Conservation (phyloP, 2,797 vertebrate genomes). For the Ptychobarbus kaznakovi region DNA sequence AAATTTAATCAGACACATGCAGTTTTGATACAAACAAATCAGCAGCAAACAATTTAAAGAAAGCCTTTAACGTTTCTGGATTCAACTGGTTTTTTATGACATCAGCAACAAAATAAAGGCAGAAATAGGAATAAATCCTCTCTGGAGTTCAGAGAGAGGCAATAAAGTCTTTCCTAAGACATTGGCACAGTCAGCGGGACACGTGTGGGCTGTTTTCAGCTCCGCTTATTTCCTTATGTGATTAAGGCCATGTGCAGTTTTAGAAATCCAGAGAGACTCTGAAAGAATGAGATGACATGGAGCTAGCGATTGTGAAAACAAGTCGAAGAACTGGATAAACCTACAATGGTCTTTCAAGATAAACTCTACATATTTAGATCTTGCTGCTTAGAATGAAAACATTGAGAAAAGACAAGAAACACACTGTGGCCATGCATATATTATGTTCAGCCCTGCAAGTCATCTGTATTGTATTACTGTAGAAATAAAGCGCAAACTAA, state of each 20-base stretch:
- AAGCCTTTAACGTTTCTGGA: neutral
- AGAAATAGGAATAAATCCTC: conserved; percentile 53
- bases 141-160: conserved; percentile 52
- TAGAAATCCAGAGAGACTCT: conserved; percentile 44
- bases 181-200: conserved; percentile 50
- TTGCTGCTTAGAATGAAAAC: neutral
- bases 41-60: conserved; percentile 1
- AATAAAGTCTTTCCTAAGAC: conserved; percentile 54
- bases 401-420: neutral
- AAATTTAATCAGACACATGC: conserved; percentile 11
- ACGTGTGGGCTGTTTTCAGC: conserved; percentile 55
- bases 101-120: conserved; percentile 33
- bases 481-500: conserved; percentile 63
- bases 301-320: conserved; percentile 24
- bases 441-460: conserved; percentile 58
- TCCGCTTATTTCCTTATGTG: conserved; percentile 57
- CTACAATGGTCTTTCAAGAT: neutral
- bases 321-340: neutral
- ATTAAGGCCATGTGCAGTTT: conserved; percentile 56
- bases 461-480: conserved; percentile 71
- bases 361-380: neutral
- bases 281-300: conserved; percentile 34
- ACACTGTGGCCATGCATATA: conserved; percentile 50
- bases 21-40: conserved; percentile 19
- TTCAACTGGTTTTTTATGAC: conserved; percentile 2